phyloP scores from a whole-genome alignment of 2,797 vertebrate species.

The Karalla daura region DNA sequence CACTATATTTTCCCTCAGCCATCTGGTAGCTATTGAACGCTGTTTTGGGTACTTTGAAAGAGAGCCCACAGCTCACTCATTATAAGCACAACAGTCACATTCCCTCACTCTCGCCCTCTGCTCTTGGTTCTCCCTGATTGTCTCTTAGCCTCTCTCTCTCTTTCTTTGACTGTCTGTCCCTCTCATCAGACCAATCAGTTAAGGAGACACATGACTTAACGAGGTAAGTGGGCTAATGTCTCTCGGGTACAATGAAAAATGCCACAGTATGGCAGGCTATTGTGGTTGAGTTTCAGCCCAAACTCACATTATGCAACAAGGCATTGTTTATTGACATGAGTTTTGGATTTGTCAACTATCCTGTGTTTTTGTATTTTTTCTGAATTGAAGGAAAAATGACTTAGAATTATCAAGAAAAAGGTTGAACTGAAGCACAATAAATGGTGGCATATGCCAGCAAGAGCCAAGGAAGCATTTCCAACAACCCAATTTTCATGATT shows the following conservation, averaged over 20 bases:
- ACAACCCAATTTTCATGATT: constrained; percentile 62
- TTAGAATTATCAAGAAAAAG: constrained; percentile 17
- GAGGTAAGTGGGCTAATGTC: constrained; percentile 75
- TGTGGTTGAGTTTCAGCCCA: constrained; percentile 62
- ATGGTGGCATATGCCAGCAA: constrained; percentile 30
- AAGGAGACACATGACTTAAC: constrained; percentile 76
- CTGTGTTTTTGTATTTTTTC: constrained; percentile 7
- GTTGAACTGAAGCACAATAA: constrained; percentile 31
- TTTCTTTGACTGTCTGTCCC: constrained; percentile 30
- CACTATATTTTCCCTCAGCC: constrained; percentile 52
- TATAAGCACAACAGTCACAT: constrained; percentile 58
- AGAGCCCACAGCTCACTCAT: constrained; percentile 64
- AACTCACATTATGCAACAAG: constrained; percentile 46
- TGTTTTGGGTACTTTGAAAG: constrained; percentile 69
- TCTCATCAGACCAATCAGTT: constrained; percentile 69
- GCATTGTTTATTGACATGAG: constrained; percentile 45
- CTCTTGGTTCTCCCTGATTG: constrained; percentile 20
- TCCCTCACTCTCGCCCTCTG: constrained; percentile 28
- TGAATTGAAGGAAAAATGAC: constrained; percentile 17
- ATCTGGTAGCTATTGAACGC: constrained; percentile 76
- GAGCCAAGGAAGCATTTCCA: constrained; percentile 56
- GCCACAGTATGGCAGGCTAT: constrained; percentile 49
- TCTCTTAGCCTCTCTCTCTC: constrained; percentile 37
- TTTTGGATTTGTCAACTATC: constrained; percentile 43
- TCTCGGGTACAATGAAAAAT: constrained; percentile 73